Evolutionary conservation across 2,113 vertebrate species (phyloP).

Genomic region (Eublepharis macularius): DNA sequence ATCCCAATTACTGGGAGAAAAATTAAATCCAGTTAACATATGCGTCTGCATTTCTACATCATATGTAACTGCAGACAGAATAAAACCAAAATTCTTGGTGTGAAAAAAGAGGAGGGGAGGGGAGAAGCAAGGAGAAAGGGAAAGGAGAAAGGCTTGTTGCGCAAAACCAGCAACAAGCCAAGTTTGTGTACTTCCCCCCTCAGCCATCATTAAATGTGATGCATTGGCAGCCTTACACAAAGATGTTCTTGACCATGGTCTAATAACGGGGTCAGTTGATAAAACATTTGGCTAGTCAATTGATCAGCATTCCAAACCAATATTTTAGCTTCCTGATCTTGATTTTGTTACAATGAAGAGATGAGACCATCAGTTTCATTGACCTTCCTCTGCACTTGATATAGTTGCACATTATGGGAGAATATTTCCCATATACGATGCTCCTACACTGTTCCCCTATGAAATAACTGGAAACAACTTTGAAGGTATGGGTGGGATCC

Average conservation of each 20-base stretch:
- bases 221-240: neutral
- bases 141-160: too few species aligned
- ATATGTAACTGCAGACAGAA: too few species aligned
- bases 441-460: neutral
- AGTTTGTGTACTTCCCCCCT: too few species aligned
- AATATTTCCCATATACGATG: neutral
- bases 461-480: slow-evolving; percentile 1
- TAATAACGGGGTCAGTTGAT: neutral
- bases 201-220: too few species aligned
- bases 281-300: neutral
- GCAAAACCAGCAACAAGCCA: too few species aligned
- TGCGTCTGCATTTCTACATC: too few species aligned
- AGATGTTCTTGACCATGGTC: neutral
- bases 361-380: neutral
- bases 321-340: neutral
- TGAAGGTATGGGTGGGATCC: neutral
- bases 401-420: slow-evolving; percentile 6
- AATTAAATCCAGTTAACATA: too few species aligned
- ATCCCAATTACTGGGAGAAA: too few species aligned
- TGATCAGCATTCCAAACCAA: neutral
- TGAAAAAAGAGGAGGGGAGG: too few species aligned
- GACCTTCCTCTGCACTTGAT: neutral
- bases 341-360: neutral
- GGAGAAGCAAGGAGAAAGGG: too few species aligned
- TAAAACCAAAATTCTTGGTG: too few species aligned